A percentile compares a stretch with the other conserved stretches of the same genome.
These are phyloP conservation scores for Octodonta nipae DNA, from an alignment of 2,888 invertebrate species.

Conservation along the genomic window DNA sequence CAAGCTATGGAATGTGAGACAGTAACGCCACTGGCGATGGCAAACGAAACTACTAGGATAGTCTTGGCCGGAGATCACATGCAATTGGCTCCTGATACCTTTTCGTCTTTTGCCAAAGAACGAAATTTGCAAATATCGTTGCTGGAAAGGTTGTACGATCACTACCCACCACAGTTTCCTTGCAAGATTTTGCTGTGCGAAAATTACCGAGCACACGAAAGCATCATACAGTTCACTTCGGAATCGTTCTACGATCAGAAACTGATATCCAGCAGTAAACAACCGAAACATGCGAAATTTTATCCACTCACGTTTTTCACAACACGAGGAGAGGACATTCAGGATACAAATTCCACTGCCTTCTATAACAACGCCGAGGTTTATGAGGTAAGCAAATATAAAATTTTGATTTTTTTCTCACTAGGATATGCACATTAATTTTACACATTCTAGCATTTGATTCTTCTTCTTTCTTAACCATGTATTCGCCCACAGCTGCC, in stretches of 20 bases:
- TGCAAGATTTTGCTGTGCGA: slow-evolving; percentile 69
- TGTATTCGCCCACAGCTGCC: no score
- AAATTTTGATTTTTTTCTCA: no score
- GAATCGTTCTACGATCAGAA: slow-evolving; percentile 69
- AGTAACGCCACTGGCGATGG: slow-evolving; percentile 63
- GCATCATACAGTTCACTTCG: slow-evolving; percentile 69
- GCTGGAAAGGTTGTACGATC: slow-evolving; percentile 62
- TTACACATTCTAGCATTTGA: no score
- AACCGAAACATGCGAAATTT: slow-evolving; percentile 53
- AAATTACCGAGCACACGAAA: slow-evolving; percentile 71
- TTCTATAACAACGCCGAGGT: slow-evolving; percentile 67
- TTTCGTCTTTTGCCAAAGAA: slow-evolving; percentile 58
- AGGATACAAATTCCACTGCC: slow-evolving; percentile 64
- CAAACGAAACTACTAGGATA: slow-evolving; percentile 56
- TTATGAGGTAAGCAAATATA: no score
- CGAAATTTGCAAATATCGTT: slow-evolving; percentile 58
- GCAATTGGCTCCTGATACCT: slow-evolving; percentile 71
- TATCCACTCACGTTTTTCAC: slow-evolving; percentile 70
- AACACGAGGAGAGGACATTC: slow-evolving; percentile 65
- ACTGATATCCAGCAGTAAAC: slow-evolving; percentile 58
- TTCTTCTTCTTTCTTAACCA: no score
- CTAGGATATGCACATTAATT: no score
- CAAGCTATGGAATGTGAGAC: slow-evolving; percentile 79
- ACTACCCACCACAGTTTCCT: slow-evolving; percentile 56
- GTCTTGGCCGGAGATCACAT: slow-evolving; percentile 72